Evolutionary conservation across 2,797 vertebrate species (phyloP).

Genomic region (Oryzias dopingdopingensis): DNA sequence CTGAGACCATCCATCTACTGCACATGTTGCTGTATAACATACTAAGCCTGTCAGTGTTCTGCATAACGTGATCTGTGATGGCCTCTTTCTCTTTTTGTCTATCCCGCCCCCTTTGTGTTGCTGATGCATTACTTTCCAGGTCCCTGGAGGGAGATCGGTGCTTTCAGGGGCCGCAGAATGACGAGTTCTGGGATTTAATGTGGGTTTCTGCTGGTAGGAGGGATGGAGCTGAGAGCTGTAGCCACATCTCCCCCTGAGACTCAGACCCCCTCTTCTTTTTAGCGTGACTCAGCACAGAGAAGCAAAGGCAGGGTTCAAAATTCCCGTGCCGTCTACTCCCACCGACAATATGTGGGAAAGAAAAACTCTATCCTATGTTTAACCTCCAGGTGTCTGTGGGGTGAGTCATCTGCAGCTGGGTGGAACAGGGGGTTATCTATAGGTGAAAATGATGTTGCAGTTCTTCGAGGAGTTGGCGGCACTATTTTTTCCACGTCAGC

Average conservation of each 20-base stretch:
- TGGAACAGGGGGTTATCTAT: constrained; percentile 47
- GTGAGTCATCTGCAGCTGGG: constrained; percentile 62
- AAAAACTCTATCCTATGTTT: constrained; percentile 80
- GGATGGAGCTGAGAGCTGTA: constrained; percentile 24
- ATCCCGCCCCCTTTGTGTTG: constrained; percentile 10
- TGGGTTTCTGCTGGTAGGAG: constrained; percentile 47
- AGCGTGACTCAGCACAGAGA: constrained; percentile 73
- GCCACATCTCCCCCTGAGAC: constrained; percentile 49
- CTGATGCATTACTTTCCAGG: constrained; percentile 29
- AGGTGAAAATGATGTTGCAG: constrained; percentile 15
- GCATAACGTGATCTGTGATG: constrained; percentile 17
- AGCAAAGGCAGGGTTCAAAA: constrained; percentile 75
- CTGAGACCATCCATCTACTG: constrained; percentile 16
- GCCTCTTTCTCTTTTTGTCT: constrained; percentile 18
- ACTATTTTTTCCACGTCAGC: constrained; percentile 27
- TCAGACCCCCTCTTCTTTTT: constrained; percentile 30
- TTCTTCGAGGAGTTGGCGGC: constrained; percentile 12
- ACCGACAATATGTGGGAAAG: constrained; percentile 69
- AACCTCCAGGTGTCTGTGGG: constrained; percentile 72
- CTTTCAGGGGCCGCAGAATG: constrained; percentile 43
- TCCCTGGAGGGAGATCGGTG: constrained; percentile 29
- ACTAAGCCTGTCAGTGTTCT: constrained; percentile 15
- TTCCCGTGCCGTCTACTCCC: constrained; percentile 61
- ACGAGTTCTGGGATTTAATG: constrained; percentile 40
- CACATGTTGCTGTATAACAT: constrained; percentile 8